Percentiles rank a stretch among this genome's conserved stretches.
phyloP scores from a whole-genome alignment of 2,113 vertebrate genomes.

The Leptocoma aspasia region DNA sequence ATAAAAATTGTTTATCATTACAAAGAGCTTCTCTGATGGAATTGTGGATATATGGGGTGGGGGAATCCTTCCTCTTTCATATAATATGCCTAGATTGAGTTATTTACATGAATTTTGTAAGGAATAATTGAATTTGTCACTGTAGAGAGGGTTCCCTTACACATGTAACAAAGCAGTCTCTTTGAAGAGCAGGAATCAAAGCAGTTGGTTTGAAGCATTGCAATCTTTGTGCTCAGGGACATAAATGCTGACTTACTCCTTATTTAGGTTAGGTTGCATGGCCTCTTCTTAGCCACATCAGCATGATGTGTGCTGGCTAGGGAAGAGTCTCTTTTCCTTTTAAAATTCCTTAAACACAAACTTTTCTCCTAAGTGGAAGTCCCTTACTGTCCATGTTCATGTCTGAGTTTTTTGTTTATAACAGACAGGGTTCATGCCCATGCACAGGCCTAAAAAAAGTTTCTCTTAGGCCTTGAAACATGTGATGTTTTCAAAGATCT shows the following conservation, averaged over 20 bases:
- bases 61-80: background rate
- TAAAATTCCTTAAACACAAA: background rate
- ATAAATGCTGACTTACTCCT: background rate
- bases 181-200: background rate
- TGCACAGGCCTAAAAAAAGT: background rate
- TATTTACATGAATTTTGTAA: background rate
- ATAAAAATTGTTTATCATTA: background rate
- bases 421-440: rapidly evolving
- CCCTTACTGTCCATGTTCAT: background rate
- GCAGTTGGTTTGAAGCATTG: background rate
- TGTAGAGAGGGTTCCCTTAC: background rate
- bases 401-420: background rate
- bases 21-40: background rate
- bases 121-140: background rate
- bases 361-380: background rate
- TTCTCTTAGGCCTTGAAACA: background rate
- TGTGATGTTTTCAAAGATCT: background rate
- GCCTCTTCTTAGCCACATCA: too few species aligned
- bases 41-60: rapidly evolving
- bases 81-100: background rate
- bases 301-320: background rate
- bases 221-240: background rate
- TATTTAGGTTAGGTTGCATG: background rate
- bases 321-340: background rate
- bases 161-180: background rate